phyloP scores from a whole-genome alignment of 53 echinoderm and acorn worm genomes.

The Echinarachnius parma region DNA sequence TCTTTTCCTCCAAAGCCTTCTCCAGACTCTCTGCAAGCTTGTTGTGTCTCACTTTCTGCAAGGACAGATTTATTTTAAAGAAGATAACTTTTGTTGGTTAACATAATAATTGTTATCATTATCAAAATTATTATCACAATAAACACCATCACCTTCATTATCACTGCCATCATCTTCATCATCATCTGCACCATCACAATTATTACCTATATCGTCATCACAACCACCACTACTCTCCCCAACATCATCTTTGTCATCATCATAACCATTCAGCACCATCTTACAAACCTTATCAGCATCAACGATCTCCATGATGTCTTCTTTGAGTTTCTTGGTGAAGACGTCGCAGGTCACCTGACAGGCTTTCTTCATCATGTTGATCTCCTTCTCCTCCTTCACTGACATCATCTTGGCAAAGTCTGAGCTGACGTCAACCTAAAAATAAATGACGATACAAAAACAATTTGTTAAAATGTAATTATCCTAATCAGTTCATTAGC shows the following conservation, averaged over 20 bases:
- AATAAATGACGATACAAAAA: too few relatives aligned
- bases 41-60: constrained; percentile 86
- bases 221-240: too few relatives aligned
- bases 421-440: constrained; percentile 74
- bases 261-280: neutral
- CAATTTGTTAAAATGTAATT: too few relatives aligned
- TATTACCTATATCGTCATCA: too few relatives aligned
- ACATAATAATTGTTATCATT: too few relatives aligned
- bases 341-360: constrained; percentile 93
- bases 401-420: constrained; percentile 89
- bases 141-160: too few relatives aligned
- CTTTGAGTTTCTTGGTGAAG: constrained; percentile 94
- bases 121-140: too few relatives aligned
- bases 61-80: too few relatives aligned
- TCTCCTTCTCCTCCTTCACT: constrained; percentile 91
- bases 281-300: constrained; percentile 92
- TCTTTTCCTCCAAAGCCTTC: constrained; percentile 90
- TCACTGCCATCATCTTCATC: too few relatives aligned
- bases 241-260: neutral
- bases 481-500: too few relatives aligned
- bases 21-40: constrained; percentile 93
- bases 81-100: too few relatives aligned
- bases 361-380: constrained; percentile 87
- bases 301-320: constrained; percentile 96
- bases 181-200: too few relatives aligned